Conservation (phyloP, 2,113 vertebrate species). For the Mustela lutreola region DNA sequence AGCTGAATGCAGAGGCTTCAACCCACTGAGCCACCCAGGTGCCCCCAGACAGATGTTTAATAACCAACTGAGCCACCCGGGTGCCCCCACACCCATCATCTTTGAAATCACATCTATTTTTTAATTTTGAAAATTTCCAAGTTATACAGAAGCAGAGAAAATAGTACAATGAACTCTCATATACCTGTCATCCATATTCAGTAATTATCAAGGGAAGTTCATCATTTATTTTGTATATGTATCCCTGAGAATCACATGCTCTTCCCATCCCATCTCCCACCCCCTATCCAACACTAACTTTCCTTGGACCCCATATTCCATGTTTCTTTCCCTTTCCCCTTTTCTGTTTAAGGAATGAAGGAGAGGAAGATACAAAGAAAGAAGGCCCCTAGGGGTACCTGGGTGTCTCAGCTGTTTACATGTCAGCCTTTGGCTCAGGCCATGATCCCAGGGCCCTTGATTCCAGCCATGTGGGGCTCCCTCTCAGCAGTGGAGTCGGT, state of each 20-base stretch:
- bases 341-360: not conserved
- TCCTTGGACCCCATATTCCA: not conserved
- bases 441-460: not conserved
- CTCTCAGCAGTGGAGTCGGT: not conserved
- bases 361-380: not conserved
- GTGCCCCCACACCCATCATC: not conserved
- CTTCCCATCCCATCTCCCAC: not conserved
- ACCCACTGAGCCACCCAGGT: too few species aligned
- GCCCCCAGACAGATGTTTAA: too few species aligned
- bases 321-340: not conserved
- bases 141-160: conserved; percentile 7
- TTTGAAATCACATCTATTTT: conserved; percentile 12
- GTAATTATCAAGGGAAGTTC: not conserved
- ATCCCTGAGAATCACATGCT: not conserved
- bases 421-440: not conserved
- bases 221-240: conserved; percentile 16
- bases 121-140: conserved; percentile 23
- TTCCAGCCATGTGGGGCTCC: not conserved
- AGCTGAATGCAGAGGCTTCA: too few species aligned
- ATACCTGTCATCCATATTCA: not conserved
- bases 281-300: not conserved
- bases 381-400: not conserved
- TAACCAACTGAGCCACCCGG: too few species aligned
- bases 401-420: not conserved
- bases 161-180: not conserved